Conservation (phyloP, 2,797 vertebrate species). For the Poliocrania exsul region DNA sequence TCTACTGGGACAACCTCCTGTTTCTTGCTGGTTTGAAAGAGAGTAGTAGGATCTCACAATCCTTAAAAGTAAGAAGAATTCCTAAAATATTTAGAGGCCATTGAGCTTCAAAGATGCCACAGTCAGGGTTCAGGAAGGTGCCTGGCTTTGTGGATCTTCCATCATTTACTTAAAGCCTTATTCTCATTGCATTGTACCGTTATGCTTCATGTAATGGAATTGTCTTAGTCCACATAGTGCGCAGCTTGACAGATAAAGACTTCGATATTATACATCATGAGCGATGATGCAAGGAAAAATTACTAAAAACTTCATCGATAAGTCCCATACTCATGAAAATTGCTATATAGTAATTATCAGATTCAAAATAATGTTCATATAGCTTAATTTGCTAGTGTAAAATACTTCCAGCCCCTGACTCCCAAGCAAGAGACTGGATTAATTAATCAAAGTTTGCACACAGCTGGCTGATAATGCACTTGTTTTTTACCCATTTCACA, state of each 20-base stretch:
- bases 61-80: not conserved
- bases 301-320: not conserved
- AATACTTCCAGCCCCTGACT: not conserved
- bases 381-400: not conserved
- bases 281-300: not conserved
- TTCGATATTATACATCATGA: not conserved
- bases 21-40: not conserved
- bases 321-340: not conserved
- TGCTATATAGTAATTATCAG: not conserved
- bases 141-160: not conserved
- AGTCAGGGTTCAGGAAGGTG: not conserved
- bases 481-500: not conserved
- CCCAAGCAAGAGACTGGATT: not conserved
- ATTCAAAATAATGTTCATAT: not conserved
- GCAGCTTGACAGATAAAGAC: not conserved
- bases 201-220: not conserved
- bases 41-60: not conserved
- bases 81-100: not conserved
- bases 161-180: not conserved
- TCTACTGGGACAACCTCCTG: not conserved
- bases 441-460: not conserved
- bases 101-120: not conserved
- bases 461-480: not conserved
- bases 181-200: not conserved
- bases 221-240: not conserved